phyloP scores from a whole-genome alignment of 2,797 vertebrate species.

The Aeoliscus strigatus region DNA sequence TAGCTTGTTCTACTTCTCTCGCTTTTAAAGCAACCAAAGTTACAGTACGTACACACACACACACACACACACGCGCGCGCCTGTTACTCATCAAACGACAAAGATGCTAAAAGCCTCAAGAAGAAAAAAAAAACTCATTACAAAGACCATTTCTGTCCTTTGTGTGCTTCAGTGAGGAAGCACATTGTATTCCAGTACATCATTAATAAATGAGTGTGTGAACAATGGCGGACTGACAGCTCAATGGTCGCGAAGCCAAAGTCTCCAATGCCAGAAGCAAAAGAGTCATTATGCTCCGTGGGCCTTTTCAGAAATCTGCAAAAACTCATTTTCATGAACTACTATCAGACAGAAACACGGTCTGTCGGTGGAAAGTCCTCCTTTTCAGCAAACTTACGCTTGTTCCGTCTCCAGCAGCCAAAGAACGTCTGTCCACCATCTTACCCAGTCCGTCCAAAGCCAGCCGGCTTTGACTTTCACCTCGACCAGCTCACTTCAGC shows the following conservation, averaged over 20 bases:
- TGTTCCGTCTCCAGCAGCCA: too few relatives aligned
- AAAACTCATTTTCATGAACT: constrained; percentile 22
- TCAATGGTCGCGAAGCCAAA: constrained; percentile 56
- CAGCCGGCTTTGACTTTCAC: too few relatives aligned
- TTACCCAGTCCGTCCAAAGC: too few relatives aligned
- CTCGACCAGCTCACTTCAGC: too few relatives aligned
- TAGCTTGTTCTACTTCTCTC: constrained; percentile 2
- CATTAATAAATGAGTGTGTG: constrained; percentile 70
- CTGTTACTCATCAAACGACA: constrained; percentile 52
- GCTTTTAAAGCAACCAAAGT: constrained; percentile 34
- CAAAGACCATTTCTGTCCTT: constrained; percentile 65
- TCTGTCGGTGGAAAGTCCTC: neutral
- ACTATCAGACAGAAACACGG: constrained; percentile 1
- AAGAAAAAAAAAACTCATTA: constrained; percentile 62
- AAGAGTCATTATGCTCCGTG: constrained; percentile 31
- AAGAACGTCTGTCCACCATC: too few relatives aligned
- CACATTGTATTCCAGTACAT: constrained; percentile 71
- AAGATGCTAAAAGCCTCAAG: constrained; percentile 42
- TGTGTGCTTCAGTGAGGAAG: constrained; percentile 65
- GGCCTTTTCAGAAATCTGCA: constrained; percentile 17
- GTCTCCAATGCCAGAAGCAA: constrained; percentile 32
- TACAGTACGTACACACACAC: neutral
- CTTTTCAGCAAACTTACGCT: constrained; percentile 8
- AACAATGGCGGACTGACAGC: constrained; percentile 63
- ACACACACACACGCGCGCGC: too few relatives aligned